A percentile compares a stretch with the other conserved stretches of the same genome.
phyloP scores from a whole-genome alignment of 2,113 vertebrate species.

The Pluvialis apricaria region DNA sequence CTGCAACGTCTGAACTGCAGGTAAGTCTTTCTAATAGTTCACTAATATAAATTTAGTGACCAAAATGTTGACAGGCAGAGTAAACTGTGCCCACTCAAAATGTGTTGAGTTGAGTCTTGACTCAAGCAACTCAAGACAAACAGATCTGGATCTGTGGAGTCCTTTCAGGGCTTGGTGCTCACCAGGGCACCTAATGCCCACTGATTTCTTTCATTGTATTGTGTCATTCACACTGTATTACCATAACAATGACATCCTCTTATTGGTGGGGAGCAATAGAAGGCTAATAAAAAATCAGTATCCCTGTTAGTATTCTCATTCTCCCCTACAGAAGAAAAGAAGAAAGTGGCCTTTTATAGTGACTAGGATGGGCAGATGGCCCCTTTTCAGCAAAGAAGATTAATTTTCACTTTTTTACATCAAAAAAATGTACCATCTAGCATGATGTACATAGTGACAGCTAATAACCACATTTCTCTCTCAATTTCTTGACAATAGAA shows the following conservation, averaged over 20 bases:
- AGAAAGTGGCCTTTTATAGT: neutral
- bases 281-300: neutral
- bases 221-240: neutral
- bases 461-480: neutral
- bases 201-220: neutral
- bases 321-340: neutral
- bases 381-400: neutral
- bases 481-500: neutral
- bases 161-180: neutral
- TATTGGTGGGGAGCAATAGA: neutral
- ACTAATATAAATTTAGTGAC: neutral
- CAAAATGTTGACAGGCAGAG: neutral
- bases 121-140: neutral
- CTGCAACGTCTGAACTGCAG: neutral
- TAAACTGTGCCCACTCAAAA: neutral
- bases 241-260: neutral
- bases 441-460: neutral
- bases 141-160: neutral
- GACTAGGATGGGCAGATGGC: neutral
- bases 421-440: neutral
- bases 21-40: neutral
- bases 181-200: neutral
- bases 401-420: slow-evolving; percentile 9
- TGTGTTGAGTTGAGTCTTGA: neutral
- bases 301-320: neutral